Percentiles rank a stretch among this genome's conserved stretches.
Conservation (phyloP, 2,888 invertebrate genomes). For the Amphipoea oculea region DNA sequence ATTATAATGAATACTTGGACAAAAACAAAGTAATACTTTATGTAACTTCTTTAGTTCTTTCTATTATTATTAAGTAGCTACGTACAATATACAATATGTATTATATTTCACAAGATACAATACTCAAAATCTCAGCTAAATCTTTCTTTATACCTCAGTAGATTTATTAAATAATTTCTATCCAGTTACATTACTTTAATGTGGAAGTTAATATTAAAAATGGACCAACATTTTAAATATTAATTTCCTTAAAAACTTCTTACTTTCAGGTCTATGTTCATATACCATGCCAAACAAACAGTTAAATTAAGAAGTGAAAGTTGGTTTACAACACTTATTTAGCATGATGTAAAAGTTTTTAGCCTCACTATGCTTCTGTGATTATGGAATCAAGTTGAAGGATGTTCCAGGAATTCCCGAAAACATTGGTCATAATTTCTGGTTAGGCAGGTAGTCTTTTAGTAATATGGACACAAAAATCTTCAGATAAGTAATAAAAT, state of each 20-base stretch:
- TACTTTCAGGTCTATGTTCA: neutral
- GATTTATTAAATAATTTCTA: neutral
- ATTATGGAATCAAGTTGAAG: neutral
- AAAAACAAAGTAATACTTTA: neutral
- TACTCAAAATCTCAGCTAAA: neutral
- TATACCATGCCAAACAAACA: conserved; percentile 14
- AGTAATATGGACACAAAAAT: neutral
- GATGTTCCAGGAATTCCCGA: neutral
- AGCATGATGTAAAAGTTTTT: neutral
- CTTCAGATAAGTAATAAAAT: neutral
- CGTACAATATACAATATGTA: too few relatives aligned
- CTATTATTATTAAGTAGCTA: neutral
- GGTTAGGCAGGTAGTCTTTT: neutral
- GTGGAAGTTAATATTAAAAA: neutral
- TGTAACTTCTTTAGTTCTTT: neutral
- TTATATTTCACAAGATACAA: neutral
- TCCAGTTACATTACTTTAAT: neutral
- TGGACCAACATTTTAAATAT: neutral
- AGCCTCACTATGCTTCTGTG: neutral
- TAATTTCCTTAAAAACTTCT: neutral
- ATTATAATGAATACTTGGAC: neutral
- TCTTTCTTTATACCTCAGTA: neutral
- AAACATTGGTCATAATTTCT: conserved; percentile 1
- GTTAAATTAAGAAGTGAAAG: conserved; percentile 42
- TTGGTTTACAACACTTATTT: conserved; percentile 1